Conservation (phyloP, 2,888 invertebrate species). For the Tipula confusa region DNA sequence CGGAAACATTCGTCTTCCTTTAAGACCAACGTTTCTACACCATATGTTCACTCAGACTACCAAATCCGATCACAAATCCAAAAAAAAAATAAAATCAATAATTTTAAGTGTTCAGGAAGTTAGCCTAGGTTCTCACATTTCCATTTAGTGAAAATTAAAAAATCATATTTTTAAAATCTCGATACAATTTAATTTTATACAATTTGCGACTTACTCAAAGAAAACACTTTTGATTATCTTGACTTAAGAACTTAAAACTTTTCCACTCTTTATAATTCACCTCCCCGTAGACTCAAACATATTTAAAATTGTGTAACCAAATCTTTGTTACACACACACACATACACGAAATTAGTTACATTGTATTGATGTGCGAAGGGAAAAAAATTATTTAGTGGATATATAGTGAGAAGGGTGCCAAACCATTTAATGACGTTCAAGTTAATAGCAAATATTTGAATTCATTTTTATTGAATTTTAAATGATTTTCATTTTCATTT, state of each 20-base stretch:
- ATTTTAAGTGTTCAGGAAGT: too few species aligned
- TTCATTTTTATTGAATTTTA: conserved; percentile 1
- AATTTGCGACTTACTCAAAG: neutral
- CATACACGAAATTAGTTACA: neutral
- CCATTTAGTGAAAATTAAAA: too few species aligned
- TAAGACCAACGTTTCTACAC: too few species aligned
- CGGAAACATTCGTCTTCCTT: too few species aligned
- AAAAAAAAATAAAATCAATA: too few species aligned
- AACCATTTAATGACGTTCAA: neutral
- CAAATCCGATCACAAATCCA: too few species aligned
- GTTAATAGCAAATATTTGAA: conserved; percentile 20
- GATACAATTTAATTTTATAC: neutral
- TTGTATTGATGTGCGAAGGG: neutral
- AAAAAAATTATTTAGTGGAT: neutral
- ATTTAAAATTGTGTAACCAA: neutral
- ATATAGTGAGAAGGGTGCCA: neutral
- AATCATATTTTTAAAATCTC: too few species aligned
- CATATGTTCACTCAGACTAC: too few species aligned
- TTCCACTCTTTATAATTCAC: neutral
- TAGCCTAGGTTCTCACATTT: too few species aligned
- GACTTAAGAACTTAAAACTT: neutral
- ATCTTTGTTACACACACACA: neutral
- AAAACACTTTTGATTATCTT: neutral
- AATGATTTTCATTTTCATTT: neutral
- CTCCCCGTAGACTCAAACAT: neutral